Conservation (phyloP, 35 echinoderm and acorn worm genomes). For the Amphiura filiformis region DNA sequence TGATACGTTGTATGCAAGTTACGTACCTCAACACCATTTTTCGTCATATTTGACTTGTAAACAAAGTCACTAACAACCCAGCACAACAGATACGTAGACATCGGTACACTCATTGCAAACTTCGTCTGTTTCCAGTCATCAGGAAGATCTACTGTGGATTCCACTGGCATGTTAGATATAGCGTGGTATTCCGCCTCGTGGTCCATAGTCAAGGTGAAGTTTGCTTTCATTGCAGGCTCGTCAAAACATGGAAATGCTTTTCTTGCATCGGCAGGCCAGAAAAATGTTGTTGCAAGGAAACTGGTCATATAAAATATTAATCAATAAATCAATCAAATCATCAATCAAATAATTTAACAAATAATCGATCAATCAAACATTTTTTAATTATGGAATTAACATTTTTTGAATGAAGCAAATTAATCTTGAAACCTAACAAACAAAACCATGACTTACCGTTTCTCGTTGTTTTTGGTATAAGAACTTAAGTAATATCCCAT, state of each 20-base stretch:
- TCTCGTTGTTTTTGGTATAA: constrained; percentile 32
- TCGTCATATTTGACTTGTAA: not conserved
- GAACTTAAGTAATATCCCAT: constrained; percentile 69
- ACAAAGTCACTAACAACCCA: not conserved
- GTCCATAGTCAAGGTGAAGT: constrained; percentile 67
- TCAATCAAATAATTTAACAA: not conserved
- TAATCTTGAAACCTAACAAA: too few species aligned
- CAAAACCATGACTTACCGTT: constrained; percentile 28
- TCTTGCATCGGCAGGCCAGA: constrained; percentile 74
- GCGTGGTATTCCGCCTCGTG: constrained; percentile 57
- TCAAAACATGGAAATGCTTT: constrained; percentile 98
- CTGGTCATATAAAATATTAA: constrained; percentile 7
- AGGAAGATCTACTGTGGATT: not conserved
- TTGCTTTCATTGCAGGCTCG: constrained; percentile 92
- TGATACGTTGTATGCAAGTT: too few species aligned
- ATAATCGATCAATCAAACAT: not conserved
- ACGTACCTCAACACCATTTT: not conserved
- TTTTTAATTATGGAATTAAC: too few species aligned
- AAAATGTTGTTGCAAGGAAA: constrained; percentile 79
- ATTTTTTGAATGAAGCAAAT: too few species aligned
- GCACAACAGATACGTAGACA: constrained; percentile 88
- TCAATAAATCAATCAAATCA: too few species aligned
- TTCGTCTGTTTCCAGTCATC: constrained; percentile 46
- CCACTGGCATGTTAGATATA: constrained; percentile 79
- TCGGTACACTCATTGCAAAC: constrained; percentile 73